These are phyloP conservation scores for Pterobdella sp. DNA, from an alignment of 2,888 invertebrate genomes.

Conservation along the genomic window DNA sequence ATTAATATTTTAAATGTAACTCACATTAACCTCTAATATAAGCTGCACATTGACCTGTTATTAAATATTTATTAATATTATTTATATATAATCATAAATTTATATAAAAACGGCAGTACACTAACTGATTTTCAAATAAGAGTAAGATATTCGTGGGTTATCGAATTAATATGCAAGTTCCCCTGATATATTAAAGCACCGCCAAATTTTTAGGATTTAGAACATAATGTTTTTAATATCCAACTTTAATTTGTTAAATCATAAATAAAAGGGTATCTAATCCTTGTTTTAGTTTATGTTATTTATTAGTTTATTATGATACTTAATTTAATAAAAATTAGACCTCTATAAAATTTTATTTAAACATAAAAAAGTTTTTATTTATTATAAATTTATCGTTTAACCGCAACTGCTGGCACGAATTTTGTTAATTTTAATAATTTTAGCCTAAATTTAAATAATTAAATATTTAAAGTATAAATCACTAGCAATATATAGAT, in stretches of 20 bases:
- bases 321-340: not conserved
- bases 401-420: conserved; percentile 44
- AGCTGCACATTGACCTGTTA: conserved; percentile 68
- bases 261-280: conserved; percentile 50
- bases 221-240: conserved; percentile 38
- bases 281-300: conserved; percentile 57
- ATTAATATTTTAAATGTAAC: conserved; percentile 56
- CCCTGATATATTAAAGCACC: conserved; percentile 40
- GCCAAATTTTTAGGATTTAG: conserved; percentile 43
- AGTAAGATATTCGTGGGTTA: conserved; percentile 35
- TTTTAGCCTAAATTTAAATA: conserved; percentile 23
- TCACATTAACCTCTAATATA: conserved; percentile 61
- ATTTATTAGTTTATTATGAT: not conserved
- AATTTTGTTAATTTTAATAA: conserved; percentile 33
- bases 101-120: conserved; percentile 41
- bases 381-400: conserved; percentile 36
- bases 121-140: conserved; percentile 36
- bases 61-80: conserved; percentile 54
- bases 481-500: conserved; percentile 31
- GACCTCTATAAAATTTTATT: conserved; percentile 3
- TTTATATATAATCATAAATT: conserved; percentile 33
- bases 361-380: conserved; percentile 13
- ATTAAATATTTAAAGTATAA: conserved; percentile 28
- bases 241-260: conserved; percentile 33
- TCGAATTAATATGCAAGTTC: conserved; percentile 42